These are phyloP conservation scores for Siniperca scherzeri DNA, from an alignment of 2,797 vertebrate genomes.

Conservation along the genomic window DNA sequence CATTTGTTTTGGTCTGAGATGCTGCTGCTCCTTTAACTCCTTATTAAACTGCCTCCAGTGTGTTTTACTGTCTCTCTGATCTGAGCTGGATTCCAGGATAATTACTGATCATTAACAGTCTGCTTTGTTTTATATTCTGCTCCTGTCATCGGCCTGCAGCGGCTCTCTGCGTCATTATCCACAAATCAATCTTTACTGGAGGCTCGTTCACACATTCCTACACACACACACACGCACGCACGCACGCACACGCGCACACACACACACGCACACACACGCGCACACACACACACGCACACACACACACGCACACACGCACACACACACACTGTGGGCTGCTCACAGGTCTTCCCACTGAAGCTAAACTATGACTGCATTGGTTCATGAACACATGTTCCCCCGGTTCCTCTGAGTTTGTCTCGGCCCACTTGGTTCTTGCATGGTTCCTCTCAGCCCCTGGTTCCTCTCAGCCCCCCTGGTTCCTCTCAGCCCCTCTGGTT, in stretches of 20 bases:
- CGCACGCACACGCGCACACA: neutral
- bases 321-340: neutral
- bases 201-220: neutral
- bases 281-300: neutral
- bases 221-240: neutral
- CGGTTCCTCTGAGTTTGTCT: no score
- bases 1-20: no score
- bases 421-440: no score
- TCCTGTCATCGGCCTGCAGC: neutral
- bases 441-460: no score
- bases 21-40: neutral
- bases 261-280: neutral
- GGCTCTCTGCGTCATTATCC: neutral
- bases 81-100: neutral
- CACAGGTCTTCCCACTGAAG: no score
- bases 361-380: no score
- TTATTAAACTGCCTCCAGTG: neutral
- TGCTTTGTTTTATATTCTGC: neutral
- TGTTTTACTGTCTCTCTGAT: slow-evolving; percentile 7
- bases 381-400: no score
- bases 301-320: neutral
- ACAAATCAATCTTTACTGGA: no score
- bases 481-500: no score
- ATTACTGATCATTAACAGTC: slow-evolving; percentile 18
- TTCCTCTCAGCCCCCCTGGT: no score